A percentile compares a stretch with the other conserved stretches of the same genome.
phyloP scores from a whole-genome alignment of 2,888 invertebrate genomes.

The Agrotis puta region DNA sequence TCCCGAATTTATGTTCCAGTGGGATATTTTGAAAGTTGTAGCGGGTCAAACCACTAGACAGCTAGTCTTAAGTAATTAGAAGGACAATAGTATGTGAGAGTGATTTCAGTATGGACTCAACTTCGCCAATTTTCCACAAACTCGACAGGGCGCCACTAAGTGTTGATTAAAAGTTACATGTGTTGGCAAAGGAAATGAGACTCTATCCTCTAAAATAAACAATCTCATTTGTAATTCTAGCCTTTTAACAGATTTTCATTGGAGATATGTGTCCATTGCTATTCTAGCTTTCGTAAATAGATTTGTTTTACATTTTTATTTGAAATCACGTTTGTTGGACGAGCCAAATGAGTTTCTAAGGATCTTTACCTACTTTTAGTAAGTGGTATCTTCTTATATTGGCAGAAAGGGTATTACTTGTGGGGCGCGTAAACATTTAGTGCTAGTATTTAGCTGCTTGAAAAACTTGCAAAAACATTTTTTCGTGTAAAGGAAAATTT shows the following conservation, averaged over 20 bases:
- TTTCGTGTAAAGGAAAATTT: not conserved
- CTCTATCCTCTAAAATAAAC: slow-evolving; percentile 48
- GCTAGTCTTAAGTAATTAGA: not conserved
- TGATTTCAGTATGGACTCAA: slow-evolving; percentile 38
- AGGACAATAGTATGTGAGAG: slow-evolving; percentile 36
- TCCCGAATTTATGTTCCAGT: no score
- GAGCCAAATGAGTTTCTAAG: slow-evolving; percentile 15
- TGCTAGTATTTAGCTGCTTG: not conserved
- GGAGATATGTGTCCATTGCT: slow-evolving; percentile 25
- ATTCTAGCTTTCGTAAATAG: slow-evolving; percentile 15
- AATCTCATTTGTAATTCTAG: slow-evolving; percentile 47
- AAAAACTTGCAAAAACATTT: not conserved
- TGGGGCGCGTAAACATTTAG: not conserved
- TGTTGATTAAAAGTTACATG: slow-evolving; percentile 84
- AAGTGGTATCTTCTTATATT: not conserved
- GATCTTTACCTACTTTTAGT: not conserved
- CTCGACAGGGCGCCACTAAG: slow-evolving; percentile 76
- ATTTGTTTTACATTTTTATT: slow-evolving; percentile 40
- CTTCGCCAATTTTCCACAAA: slow-evolving; percentile 45
- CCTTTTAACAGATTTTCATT: slow-evolving; percentile 48
- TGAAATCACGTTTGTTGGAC: not conserved
- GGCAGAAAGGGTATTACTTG: not conserved
- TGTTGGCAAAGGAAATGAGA: slow-evolving; percentile 76
- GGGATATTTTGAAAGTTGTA: no score
- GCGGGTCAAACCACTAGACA: no score